Evolutionary conservation across 30 jellyfish, hydroid and myxozoan species (phyloP).

Genomic region (Aurelia aurita): DNA sequence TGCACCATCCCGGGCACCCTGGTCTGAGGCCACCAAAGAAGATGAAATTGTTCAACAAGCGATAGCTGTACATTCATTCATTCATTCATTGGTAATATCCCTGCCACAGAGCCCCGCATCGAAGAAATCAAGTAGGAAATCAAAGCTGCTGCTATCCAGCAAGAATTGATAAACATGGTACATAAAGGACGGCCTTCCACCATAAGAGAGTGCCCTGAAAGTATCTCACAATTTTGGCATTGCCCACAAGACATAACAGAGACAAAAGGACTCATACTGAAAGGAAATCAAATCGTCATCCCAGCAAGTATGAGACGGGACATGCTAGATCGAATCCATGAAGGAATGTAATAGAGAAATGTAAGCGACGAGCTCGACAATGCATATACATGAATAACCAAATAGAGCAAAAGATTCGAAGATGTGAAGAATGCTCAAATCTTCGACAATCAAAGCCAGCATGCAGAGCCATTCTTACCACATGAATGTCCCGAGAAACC

Average conservation of each 20-base stretch:
- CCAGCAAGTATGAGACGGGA: constrained; percentile 41
- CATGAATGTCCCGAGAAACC: constrained; percentile 35
- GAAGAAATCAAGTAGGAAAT: constrained; percentile 29
- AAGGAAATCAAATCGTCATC: constrained; percentile 50
- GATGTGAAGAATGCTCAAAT: constrained; percentile 50
- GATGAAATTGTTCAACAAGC: too few species aligned
- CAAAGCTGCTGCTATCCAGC: constrained; percentile 22
- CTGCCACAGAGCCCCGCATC: too few species aligned
- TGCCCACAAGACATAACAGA: constrained; percentile 45
- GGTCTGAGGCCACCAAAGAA: too few species aligned
- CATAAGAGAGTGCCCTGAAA: constrained; percentile 20
- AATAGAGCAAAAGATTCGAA: constrained; percentile 24
- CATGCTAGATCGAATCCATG: constrained; percentile 42
- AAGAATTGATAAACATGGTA: constrained; percentile 1
- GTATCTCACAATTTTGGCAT: constrained; percentile 21
- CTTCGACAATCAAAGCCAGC: constrained; percentile 10
- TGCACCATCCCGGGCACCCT: too few species aligned
- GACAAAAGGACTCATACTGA: constrained; percentile 40
- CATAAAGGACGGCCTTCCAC: constrained; percentile 62
- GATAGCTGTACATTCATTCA: too few species aligned
- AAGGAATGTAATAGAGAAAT: constrained; percentile 36
- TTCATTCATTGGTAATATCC: too few species aligned
- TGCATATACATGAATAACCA: constrained; percentile 39
- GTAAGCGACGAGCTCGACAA: constrained; percentile 49
- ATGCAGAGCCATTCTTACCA: constrained; percentile 10